Evolutionary conservation across 2,888 invertebrate species (phyloP).

Genomic region (Hydrotaea cyrtoneurina): DNA sequence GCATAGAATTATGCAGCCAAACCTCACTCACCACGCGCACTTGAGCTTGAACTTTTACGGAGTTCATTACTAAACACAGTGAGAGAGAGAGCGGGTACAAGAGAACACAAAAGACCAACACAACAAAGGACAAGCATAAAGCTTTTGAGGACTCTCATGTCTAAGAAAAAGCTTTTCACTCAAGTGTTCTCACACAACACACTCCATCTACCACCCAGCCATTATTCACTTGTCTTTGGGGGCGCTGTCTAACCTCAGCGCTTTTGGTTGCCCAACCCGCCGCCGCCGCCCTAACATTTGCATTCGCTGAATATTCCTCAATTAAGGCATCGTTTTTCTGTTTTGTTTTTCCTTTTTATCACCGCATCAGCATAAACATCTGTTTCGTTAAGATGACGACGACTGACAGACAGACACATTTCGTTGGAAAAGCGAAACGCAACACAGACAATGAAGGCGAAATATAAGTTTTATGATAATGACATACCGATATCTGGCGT

Average conservation of each 20-base stretch:
- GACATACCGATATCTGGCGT: too few species aligned
- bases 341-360: neutral
- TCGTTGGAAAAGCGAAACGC: neutral
- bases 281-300: neutral
- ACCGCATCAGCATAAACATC: constrained; percentile 14
- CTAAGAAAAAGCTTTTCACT: constrained; percentile 15
- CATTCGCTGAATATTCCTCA: neutral
- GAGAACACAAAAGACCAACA: neutral
- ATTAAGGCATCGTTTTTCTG: neutral
- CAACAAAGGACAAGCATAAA: constrained; percentile 3
- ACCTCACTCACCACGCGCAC: neutral
- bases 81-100: neutral
- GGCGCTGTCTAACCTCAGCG: neutral
- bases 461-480: too few species aligned
- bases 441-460: too few species aligned
- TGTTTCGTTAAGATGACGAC: constrained; percentile 11
- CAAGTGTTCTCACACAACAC: neutral
- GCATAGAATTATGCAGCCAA: neutral
- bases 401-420: neutral
- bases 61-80: constrained; percentile 37
- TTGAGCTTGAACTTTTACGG: constrained; percentile 42
- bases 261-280: neutral
- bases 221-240: neutral
- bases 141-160: constrained; percentile 18
- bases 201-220: neutral